Evolutionary conservation across 2,797 vertebrate species (phyloP).

Genomic region (Heliangelus exortis): DNA sequence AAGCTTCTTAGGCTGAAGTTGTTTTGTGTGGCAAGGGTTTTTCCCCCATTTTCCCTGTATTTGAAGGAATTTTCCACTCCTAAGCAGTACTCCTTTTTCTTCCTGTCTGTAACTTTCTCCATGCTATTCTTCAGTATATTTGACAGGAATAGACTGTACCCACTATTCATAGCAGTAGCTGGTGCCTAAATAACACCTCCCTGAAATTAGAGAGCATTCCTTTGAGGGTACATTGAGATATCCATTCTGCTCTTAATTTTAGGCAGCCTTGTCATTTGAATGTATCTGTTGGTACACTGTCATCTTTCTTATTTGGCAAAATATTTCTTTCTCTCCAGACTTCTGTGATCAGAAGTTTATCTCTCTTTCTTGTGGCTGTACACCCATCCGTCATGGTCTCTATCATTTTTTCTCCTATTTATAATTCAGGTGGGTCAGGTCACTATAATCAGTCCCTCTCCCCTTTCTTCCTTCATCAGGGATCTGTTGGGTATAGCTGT

Average conservation of each 20-base stretch:
- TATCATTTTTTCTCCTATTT: background rate
- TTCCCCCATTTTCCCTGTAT: background rate
- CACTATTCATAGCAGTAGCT: background rate
- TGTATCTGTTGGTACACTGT: background rate
- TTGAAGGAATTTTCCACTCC: background rate
- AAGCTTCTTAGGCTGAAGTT: background rate
- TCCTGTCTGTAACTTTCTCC: background rate
- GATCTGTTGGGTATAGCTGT: background rate
- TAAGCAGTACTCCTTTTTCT: background rate
- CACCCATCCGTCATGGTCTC: background rate
- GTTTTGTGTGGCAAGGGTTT: background rate
- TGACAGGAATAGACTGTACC: background rate
- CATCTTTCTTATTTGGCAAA: background rate
- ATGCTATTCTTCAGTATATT: background rate
- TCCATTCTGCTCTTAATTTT: background rate
- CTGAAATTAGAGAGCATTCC: background rate
- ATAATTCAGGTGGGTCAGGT: background rate
- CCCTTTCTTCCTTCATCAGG: background rate
- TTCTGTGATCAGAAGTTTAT: background rate
- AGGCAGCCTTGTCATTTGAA: background rate
- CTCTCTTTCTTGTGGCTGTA: background rate
- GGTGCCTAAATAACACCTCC: background rate
- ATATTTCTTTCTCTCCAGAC: background rate
- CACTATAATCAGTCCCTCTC: background rate
- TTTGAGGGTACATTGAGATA: background rate